Base-by-base conservation (phyloP, 1,140 invertebrate species). In the Ceratina japonica region DNA sequence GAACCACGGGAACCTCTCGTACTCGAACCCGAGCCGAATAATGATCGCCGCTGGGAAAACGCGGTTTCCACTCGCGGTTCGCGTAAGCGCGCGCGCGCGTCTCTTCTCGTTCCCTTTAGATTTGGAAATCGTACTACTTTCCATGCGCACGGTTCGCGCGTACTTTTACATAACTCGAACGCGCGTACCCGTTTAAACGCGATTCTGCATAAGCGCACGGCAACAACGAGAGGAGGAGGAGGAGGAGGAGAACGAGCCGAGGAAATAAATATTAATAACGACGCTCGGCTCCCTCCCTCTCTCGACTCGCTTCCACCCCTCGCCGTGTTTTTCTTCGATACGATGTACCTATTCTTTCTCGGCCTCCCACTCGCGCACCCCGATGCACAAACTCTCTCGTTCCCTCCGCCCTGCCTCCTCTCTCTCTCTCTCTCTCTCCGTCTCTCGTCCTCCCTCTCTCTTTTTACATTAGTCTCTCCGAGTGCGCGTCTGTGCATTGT, bases 221-320 rank as follows among this genome's bases (percentile, higher is more conserved):
- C 79, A 85, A 85, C 82, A 85, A 85, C 83, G 79, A 75, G 65
- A 81, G 59, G 69, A 84, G 83, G 74, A 83, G 79, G 76, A 31
- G 27, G 27, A 31, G 27, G 27, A 31, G 27, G 27, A 31, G 27
- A 83, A 81, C 79, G 70, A 86, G 77, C 77, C 75, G 79, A 80
- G 83, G 80, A 90, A 91, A 91, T 87, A 86, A 89, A 88, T 89
- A 88, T 88, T 88, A 89, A 89, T 88, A 89, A 90, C 84, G 85
- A 84, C 82, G 77, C 68, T 73, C 61, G 22, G 5, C 16, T 4
- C 22, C 13, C 18, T 20, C 13, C 52, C 44, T 49, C 65, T 24
- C 64, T 7, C 13, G 37, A 18, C 31, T 15, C 3, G 15, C 72
- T 62, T 58, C 16, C 24, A 70, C 82, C 75, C 79, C 27, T 18